Conservation (phyloP, 2,888 invertebrate genomes). For the Syrphus vitripennis region DNA sequence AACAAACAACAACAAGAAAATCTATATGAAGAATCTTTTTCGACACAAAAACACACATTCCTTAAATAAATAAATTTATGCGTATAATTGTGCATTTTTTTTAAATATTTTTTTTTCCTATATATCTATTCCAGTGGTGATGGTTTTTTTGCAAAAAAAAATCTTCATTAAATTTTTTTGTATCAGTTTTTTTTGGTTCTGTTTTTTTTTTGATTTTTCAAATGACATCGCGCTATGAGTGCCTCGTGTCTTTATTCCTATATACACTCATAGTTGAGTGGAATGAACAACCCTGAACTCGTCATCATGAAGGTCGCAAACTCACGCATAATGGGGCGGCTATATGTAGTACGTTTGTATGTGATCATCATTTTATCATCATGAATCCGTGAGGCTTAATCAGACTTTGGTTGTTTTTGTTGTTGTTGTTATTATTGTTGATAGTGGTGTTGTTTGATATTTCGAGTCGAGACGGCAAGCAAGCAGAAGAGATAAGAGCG, state of each 20-base stretch:
- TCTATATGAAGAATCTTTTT: neutral
- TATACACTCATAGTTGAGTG: slow-evolving; percentile 34
- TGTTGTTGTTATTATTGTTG: slow-evolving; percentile 32
- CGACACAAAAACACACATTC: slow-evolving; percentile 43
- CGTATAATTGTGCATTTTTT: slow-evolving; percentile 47
- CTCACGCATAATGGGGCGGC: slow-evolving; percentile 65
- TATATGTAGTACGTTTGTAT: neutral
- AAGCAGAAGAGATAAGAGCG: slow-evolving; percentile 41
- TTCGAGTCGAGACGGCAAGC: slow-evolving; percentile 11
- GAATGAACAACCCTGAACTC: slow-evolving; percentile 69
- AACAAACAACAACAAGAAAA: neutral
- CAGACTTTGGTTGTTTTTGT: slow-evolving; percentile 26
- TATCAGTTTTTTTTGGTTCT: neutral
- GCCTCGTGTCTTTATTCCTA: slow-evolving; percentile 41
- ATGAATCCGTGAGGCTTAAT: slow-evolving; percentile 37
- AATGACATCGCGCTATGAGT: slow-evolving; percentile 25
- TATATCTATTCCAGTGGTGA: slow-evolving; percentile 38
- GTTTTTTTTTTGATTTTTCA: neutral
- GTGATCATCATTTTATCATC: slow-evolving; percentile 27
- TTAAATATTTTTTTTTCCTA: neutral
- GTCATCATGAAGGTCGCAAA: slow-evolving; percentile 61
- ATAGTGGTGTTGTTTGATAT: slow-evolving; percentile 25
- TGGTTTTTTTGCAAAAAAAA: slow-evolving; percentile 15
- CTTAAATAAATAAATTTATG: slow-evolving; percentile 25
- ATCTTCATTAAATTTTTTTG: too few species aligned